Evolutionary conservation across 2,888 invertebrate species (phyloP), one percentile per base, ranked within the genome.

Genomic region (Perithous albicinctus): DNA sequence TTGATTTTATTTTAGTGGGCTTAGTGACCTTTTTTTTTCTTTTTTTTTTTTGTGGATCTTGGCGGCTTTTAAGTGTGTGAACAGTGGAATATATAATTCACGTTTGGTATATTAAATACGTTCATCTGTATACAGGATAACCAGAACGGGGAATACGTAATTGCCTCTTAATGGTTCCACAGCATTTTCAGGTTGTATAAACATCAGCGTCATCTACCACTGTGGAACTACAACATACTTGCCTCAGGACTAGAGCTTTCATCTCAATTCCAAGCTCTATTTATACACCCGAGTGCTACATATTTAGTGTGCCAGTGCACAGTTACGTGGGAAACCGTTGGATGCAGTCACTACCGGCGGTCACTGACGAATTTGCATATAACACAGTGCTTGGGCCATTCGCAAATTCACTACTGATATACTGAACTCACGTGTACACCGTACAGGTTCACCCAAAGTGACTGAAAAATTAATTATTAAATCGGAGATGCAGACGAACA

Each of bases 281-380:
- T 70, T 70, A 56, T 29, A 41, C 69, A 56, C 54, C n/a, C 15
- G 6, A 38, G 26, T 18, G 26, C 54, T 70, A 69, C 56, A 56
- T 70, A 70, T 70, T 70, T 70, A 15, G 54, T 56, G 54, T 38
- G 10, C 54, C 23, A 15, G 35, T n/a, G 10, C 10, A 10, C 59
- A 59, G 41, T 3, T 41, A n/a, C 26, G 69, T 70, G 54, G 69
- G 54, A 70, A 54, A 26, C 41, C 26, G 38, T 54, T 26, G 54
- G 38, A 23, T 70, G 56, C 41, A 35, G 38, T 70, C 41, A 26
- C 23, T 35, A 20, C 12, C 32, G 20, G 26, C 32, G 64, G 48
- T 51, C 66, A 54, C 75, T 38, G 66, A 51, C 59, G 73, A 82
- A 84, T 84, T 76, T 76, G 43, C 81, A 64, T 70, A 54, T 38